Evolutionary conservation across 2,888 invertebrate species (phyloP).

Genomic region (Hanleya hanleyi): DNA sequence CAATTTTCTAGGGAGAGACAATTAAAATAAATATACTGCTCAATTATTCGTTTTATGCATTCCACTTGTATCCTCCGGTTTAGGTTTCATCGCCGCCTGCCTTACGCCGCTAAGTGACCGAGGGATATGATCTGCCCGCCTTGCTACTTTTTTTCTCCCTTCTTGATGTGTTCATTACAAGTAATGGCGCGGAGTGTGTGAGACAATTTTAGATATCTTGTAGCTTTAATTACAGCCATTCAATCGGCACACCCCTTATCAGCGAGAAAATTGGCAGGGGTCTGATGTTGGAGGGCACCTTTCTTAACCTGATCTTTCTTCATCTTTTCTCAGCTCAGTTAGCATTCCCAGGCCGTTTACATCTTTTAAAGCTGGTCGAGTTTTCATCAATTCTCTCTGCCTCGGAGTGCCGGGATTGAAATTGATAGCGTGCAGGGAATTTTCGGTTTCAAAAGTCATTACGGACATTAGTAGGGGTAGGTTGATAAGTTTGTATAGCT

Average conservation of each 20-base stretch:
- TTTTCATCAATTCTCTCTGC: neutral
- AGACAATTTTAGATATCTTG: neutral
- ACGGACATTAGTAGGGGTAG: neutral
- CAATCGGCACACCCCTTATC: neutral
- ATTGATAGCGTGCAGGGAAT: conserved; percentile 10
- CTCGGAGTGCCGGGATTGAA: neutral
- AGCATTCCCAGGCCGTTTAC: conserved; percentile 2
- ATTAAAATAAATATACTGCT: conserved; percentile 7
- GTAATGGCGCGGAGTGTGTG: neutral
- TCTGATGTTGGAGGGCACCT: neutral
- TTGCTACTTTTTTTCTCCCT: neutral
- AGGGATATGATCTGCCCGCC: neutral
- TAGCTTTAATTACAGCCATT: neutral
- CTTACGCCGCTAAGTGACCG: neutral
- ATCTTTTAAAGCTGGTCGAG: neutral
- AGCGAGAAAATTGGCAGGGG: neutral
- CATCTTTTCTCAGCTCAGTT: neutral
- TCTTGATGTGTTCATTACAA: neutral
- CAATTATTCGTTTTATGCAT: conserved; percentile 4
- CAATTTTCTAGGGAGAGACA: neutral
- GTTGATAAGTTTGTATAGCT: conserved; percentile 12
- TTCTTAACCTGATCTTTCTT: neutral
- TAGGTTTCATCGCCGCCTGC: neutral
- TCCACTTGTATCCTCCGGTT: neutral
- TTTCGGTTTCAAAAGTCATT: conserved; percentile 3